Evolutionary conservation across 2,888 invertebrate genomes (phyloP).

Genomic region (Baccha elongata): DNA sequence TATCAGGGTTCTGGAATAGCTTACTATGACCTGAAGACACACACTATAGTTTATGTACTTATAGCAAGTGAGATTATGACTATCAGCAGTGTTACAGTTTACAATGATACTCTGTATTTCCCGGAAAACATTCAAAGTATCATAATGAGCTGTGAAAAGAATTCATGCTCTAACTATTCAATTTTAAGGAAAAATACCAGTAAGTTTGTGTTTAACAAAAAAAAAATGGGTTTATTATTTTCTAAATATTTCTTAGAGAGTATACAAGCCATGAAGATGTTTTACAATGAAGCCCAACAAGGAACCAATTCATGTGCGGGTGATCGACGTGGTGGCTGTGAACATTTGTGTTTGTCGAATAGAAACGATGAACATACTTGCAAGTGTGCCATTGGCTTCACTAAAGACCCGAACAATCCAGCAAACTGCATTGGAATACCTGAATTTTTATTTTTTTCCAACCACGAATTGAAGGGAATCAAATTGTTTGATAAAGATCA

Average conservation of each 20-base stretch:
- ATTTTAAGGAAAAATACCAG: constrained; percentile 85
- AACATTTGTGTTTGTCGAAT: constrained; percentile 89
- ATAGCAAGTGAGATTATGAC: constrained; percentile 79
- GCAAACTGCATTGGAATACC: constrained; percentile 84
- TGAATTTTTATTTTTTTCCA: constrained; percentile 90
- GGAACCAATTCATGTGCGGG: constrained; percentile 85
- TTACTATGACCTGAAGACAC: constrained; percentile 84
- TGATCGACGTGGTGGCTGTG: constrained; percentile 85
- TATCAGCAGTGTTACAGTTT: constrained; percentile 86
- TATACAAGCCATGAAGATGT: constrained; percentile 87
- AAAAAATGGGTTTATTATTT: neutral
- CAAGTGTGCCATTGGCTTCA: constrained; percentile 90
- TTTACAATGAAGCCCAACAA: constrained; percentile 86
- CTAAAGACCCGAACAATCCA: constrained; percentile 83
- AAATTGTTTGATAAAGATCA: constrained; percentile 78
- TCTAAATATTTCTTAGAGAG: constrained; percentile 82
- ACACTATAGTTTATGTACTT: constrained; percentile 78
- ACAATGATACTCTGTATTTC: constrained; percentile 86
- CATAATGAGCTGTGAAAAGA: constrained; percentile 86
- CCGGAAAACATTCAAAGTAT: constrained; percentile 86
- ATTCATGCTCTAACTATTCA: constrained; percentile 82
- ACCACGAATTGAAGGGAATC: constrained; percentile 90
- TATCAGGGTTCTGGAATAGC: constrained; percentile 84
- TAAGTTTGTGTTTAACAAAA: constrained; percentile 29
- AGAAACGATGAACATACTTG: constrained; percentile 85